Percentiles rank a stretch among this genome's conserved stretches.
These are phyloP conservation scores for Ptilorrhoa leucosticta DNA, from an alignment of 2,113 vertebrate species.

Conservation along the genomic window DNA sequence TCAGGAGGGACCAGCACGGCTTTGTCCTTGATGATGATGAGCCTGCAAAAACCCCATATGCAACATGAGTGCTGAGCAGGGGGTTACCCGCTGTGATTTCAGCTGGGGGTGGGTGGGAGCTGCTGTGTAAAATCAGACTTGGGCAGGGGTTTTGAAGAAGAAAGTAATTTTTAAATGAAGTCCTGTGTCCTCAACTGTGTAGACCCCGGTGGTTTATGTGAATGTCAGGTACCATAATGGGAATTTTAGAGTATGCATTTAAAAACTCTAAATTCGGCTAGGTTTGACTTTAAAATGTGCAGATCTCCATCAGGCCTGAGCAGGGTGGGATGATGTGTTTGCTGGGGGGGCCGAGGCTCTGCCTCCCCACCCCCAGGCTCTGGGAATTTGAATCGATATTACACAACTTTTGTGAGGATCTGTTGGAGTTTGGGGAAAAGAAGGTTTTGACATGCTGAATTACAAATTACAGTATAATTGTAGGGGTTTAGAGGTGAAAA, in stretches of 20 bases:
- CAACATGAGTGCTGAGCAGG: fast-evolving
- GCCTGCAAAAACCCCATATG: fast-evolving
- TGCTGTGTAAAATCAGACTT: not conserved
- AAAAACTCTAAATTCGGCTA: not conserved
- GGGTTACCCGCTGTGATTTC: not conserved
- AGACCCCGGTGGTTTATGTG: not conserved
- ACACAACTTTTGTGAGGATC: not conserved
- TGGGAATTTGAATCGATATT: not conserved
- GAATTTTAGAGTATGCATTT: not conserved
- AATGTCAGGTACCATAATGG: not conserved
- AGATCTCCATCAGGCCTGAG: not conserved
- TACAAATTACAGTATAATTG: not conserved
- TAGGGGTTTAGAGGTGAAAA: not conserved
- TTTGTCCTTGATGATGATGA: not conserved
- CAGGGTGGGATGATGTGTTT: not conserved
- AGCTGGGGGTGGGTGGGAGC: not conserved
- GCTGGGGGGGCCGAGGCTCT: not conserved
- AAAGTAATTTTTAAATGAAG: not conserved
- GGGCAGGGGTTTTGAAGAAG: not conserved
- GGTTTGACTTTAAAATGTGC: not conserved
- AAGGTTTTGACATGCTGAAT: not conserved
- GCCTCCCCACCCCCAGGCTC: not conserved
- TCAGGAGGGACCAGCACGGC: not conserved
- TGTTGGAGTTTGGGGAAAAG: not conserved
- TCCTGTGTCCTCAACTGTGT: not conserved